Evolutionary conservation across 2,797 vertebrate genomes (phyloP).

Genomic region (Brachyrhaphis roseni): DNA sequence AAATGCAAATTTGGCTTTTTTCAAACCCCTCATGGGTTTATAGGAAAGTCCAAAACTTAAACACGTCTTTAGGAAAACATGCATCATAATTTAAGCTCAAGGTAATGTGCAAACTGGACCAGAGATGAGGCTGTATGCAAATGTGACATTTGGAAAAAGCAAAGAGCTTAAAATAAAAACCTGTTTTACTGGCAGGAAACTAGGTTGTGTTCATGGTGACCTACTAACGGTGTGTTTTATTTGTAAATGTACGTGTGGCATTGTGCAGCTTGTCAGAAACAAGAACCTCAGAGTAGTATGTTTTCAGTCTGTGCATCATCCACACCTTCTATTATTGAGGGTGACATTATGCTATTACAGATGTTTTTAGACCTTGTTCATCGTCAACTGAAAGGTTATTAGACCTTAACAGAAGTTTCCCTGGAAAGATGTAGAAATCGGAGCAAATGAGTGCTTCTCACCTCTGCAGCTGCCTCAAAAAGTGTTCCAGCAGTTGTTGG

Average conservation of each 20-base stretch:
- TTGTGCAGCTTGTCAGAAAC: background rate
- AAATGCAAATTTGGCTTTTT: slow-evolving; percentile 22
- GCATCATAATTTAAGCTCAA: background rate
- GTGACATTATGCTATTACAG: background rate
- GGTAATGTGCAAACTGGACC: background rate
- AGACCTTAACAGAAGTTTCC: background rate
- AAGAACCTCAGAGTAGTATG: background rate
- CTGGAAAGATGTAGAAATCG: background rate
- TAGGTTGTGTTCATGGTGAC: background rate
- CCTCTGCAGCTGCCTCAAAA: slow-evolving; percentile 96
- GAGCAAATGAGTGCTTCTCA: slow-evolving; percentile 53
- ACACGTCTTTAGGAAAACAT: background rate
- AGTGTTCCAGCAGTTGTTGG: slow-evolving; percentile 94
- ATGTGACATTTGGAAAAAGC: slow-evolving; percentile 2
- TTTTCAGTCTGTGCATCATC: background rate
- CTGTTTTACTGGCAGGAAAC: background rate
- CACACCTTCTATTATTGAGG: background rate
- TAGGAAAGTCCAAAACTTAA: background rate
- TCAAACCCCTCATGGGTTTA: background rate
- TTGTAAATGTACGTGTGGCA: background rate
- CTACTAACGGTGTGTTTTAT: background rate
- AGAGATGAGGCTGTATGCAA: background rate
- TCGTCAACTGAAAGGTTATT: background rate
- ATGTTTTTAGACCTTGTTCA: background rate
- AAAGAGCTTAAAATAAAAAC: background rate